Evolutionary conservation across 2,797 vertebrate genomes (phyloP).

Genomic region (Anas bahamensis): DNA sequence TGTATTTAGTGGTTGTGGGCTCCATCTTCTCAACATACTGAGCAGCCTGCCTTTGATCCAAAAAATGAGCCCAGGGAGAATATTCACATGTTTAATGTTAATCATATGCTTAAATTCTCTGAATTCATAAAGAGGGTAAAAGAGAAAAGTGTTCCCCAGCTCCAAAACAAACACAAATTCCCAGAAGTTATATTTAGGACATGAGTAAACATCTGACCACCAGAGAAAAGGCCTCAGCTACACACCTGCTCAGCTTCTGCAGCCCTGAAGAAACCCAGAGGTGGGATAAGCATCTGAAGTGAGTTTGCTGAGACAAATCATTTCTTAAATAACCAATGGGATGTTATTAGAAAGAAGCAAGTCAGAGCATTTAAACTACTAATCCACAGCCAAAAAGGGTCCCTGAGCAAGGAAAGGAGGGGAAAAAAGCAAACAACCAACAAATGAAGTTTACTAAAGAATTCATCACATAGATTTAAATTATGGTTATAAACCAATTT

Average conservation of each 20-base stretch:
- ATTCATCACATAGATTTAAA: not conserved
- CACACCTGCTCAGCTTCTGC: not conserved
- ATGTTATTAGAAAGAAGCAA: not conserved
- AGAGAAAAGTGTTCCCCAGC: conserved; percentile 31
- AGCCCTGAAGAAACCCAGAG: not conserved
- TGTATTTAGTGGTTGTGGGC: conserved; percentile 10
- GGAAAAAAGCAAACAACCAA: not conserved
- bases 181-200: conserved; percentile 24
- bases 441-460: not conserved
- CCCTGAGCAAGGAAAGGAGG: not conserved
- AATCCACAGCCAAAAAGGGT: not conserved
- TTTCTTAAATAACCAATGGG: not conserved
- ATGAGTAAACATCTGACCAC: conserved; percentile 10
- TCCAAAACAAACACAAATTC: conserved; percentile 35
- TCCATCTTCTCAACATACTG: conserved; percentile 17
- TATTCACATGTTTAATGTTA: conserved; percentile 49
- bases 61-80: not conserved
- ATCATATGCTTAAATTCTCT: conserved; percentile 42
- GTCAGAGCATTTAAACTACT: not conserved
- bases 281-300: not conserved
- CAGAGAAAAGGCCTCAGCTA: not conserved
- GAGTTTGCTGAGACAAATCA: not conserved
- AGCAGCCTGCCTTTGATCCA: conserved; percentile 50
- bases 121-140: conserved; percentile 37
- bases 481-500: not conserved